Conservation (phyloP, 2,797 vertebrate genomes). For the Meda fulgida region DNA sequence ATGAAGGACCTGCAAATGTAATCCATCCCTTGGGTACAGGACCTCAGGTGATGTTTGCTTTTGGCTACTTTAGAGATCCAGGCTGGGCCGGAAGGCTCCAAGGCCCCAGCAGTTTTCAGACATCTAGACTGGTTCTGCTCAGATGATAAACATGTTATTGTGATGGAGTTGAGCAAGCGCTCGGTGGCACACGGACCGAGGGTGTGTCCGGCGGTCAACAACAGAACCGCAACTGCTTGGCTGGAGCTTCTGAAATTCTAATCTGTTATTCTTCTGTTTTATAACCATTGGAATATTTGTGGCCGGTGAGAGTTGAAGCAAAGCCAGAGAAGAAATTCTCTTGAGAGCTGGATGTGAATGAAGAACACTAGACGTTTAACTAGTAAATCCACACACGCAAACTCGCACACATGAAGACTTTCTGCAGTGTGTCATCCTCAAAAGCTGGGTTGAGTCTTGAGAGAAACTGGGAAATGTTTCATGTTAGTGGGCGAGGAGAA, state of each 20-base stretch:
- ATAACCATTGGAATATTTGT: slow-evolving; percentile 25
- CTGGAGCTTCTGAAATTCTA: slow-evolving; percentile 4
- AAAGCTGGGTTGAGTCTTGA: slow-evolving; percentile 16
- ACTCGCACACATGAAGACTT: background rate
- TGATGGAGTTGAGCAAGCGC: slow-evolving; percentile 9
- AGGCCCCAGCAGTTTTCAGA: slow-evolving; percentile 22
- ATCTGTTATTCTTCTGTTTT: slow-evolving; percentile 38
- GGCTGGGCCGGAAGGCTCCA: slow-evolving; percentile 50
- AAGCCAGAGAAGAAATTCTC: slow-evolving; percentile 15
- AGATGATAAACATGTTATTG: slow-evolving; percentile 35
- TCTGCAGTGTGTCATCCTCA: slow-evolving; percentile 19
- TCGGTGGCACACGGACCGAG: slow-evolving; percentile 13
- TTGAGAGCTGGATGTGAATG: slow-evolving; percentile 18
- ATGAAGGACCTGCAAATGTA: background rate
- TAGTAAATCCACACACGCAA: slow-evolving; percentile 19
- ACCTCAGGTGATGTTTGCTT: slow-evolving; percentile 1
- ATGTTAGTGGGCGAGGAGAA: slow-evolving; percentile 72
- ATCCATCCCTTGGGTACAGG: background rate
- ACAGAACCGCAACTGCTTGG: background rate
- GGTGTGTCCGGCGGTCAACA: slow-evolving; percentile 35
- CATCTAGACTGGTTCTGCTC: background rate
- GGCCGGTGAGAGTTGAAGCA: background rate
- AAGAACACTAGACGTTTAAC: background rate
- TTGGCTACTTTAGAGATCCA: background rate
- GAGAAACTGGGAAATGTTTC: slow-evolving; percentile 31